A percentile compares a stretch with the other conserved stretches of the same genome.
phyloP scores from a whole-genome alignment of 2,888 invertebrate genomes.

The Xanthia togata region DNA sequence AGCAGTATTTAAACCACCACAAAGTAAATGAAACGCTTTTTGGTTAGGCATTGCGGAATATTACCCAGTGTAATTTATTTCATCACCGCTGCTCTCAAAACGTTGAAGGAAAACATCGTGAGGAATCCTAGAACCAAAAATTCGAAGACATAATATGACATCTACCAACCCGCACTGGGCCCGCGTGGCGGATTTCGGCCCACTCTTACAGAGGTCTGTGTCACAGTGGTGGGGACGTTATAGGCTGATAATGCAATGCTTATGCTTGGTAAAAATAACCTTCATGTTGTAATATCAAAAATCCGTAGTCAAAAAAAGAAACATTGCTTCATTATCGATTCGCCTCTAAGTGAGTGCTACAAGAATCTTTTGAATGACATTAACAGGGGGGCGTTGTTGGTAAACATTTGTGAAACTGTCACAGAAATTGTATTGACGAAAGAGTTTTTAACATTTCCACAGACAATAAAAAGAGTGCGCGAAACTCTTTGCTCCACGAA shows the following conservation, averaged over 20 bases:
- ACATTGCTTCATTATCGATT: background rate
- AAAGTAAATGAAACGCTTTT: too few species aligned
- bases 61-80: background rate
- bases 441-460: slow-evolving; percentile 48
- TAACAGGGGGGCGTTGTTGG: too few species aligned
- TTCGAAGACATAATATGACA: background rate
- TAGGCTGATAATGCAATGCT: background rate
- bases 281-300: background rate
- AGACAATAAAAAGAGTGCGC: slow-evolving; percentile 86
- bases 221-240: background rate
- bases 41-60: too few species aligned
- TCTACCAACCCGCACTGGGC: background rate
- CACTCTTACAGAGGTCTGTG: background rate
- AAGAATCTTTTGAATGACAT: too few species aligned
- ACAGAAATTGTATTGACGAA: too few species aligned
- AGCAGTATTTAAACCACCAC: too few species aligned
- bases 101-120: background rate
- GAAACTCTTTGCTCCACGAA: slow-evolving; percentile 80
- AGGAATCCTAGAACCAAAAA: background rate
- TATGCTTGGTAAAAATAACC: background rate
- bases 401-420: too few species aligned
- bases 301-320: background rate
- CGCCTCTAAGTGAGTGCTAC: background rate
- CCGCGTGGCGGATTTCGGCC: background rate
- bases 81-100: background rate